Evolutionary conservation across 1,140 invertebrate genomes (phyloP).

Genomic region (Galleria mellonella): DNA sequence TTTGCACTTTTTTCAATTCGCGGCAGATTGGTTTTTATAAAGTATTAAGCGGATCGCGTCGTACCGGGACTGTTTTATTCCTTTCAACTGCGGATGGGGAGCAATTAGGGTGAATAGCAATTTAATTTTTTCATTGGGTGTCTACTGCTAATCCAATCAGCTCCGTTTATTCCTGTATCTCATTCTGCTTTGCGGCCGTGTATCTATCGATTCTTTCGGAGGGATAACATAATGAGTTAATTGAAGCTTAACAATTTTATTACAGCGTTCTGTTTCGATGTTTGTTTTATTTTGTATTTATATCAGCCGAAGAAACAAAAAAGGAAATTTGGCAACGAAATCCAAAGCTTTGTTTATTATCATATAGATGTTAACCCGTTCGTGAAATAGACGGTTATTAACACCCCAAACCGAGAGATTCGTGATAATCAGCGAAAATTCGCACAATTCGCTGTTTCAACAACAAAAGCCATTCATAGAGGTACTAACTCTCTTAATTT

Average conservation of each 20-base stretch:
- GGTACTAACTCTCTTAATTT: slow-evolving; percentile 18
- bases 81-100: slow-evolving; percentile 20
- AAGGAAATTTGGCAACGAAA: no score
- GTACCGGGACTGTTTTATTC: slow-evolving; percentile 16
- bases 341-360: no score
- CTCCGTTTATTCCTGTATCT: no score
- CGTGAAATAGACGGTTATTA: not conserved
- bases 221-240: no score
- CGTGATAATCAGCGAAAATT: slow-evolving; percentile 2
- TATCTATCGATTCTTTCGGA: no score
- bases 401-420: not conserved
- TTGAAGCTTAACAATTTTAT: no score
- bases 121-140: slow-evolving; percentile 28
- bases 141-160: slow-evolving; percentile 22
- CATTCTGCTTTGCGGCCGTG: no score
- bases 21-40: slow-evolving; percentile 39
- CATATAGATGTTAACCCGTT: no score
- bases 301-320: no score
- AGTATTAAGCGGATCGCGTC: slow-evolving; percentile 23
- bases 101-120: slow-evolving; percentile 42
- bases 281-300: no score
- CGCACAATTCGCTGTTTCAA: not conserved
- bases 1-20: slow-evolving; percentile 36
- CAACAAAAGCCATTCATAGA: not conserved
- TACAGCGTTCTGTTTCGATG: no score